phyloP scores from a whole-genome alignment of 2,113 vertebrate genomes.

The Aegotheles bennettii region DNA sequence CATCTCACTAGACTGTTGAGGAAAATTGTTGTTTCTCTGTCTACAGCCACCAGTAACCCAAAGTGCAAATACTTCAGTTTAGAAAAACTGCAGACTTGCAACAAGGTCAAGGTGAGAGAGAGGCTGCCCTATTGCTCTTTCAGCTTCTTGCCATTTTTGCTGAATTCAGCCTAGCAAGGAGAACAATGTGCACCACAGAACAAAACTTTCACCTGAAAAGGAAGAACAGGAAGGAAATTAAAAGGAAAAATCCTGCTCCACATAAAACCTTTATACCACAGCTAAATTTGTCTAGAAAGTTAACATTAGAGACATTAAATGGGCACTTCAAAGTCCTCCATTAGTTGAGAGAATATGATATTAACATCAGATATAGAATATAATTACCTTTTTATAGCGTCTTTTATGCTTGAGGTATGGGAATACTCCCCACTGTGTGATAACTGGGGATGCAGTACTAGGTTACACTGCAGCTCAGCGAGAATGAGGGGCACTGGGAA shows the following conservation, averaged over 20 bases:
- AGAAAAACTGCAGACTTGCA: not conserved
- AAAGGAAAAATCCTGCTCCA: not conserved
- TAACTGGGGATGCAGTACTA: not conserved
- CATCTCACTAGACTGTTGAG: not conserved
- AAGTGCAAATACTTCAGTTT: not conserved
- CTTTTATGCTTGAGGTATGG: not conserved
- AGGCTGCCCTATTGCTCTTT: accelerated
- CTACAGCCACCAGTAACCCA: not conserved
- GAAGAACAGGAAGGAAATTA: not conserved
- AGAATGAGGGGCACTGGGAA: not conserved
- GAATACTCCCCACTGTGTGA: not conserved
- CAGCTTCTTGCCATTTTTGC: not conserved
- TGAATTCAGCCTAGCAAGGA: not conserved
- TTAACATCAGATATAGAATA: not conserved
- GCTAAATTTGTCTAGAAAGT: constrained; percentile 7
- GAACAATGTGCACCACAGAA: not conserved
- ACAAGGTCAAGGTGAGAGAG: not conserved
- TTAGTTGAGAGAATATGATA: constrained; percentile 20
- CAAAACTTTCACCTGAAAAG: not conserved
- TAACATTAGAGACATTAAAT: constrained; percentile 22
- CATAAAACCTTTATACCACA: not conserved
- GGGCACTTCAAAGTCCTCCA: not conserved
- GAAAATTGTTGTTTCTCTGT: not conserved
- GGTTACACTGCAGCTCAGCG: not conserved
- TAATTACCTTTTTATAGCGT: constrained; percentile 32